Evolutionary conservation across 2,797 vertebrate genomes (phyloP).

Genomic region (Hyperoplus immaculatus): DNA sequence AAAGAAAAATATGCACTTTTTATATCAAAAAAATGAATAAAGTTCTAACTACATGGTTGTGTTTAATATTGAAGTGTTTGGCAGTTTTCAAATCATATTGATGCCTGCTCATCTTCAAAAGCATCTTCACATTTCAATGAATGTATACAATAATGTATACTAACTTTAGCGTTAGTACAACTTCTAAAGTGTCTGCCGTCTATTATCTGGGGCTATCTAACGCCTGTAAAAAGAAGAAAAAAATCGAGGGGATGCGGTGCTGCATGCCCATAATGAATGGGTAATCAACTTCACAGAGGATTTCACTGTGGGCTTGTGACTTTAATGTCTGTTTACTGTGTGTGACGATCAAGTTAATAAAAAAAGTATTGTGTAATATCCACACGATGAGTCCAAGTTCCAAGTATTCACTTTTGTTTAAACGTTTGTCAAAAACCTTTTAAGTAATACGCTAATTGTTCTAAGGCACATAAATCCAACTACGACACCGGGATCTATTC

Average conservation of each 20-base stretch:
- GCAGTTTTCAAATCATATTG: constrained; percentile 20
- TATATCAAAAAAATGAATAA: constrained; percentile 72
- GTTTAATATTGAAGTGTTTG: constrained; percentile 53
- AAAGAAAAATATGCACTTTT: constrained; percentile 80
- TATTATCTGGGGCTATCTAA: constrained; percentile 8
- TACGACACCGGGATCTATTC: background rate
- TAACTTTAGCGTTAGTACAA: constrained; percentile 41
- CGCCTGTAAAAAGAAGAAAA: constrained; percentile 23
- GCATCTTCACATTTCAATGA: constrained; percentile 14
- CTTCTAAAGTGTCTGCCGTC: constrained; percentile 11
- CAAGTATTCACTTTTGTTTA: constrained; percentile 26
- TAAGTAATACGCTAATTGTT: background rate
- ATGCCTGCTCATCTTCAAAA: constrained; percentile 44
- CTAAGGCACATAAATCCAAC: background rate
- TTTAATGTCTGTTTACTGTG: constrained; percentile 63
- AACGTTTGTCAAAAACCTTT: background rate
- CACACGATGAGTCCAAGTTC: constrained; percentile 20
- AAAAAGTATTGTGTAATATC: constrained; percentile 41
- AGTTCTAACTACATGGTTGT: constrained; percentile 60
- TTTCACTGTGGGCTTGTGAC: constrained; percentile 39
- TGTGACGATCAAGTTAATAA: constrained; percentile 61
- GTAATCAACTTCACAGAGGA: constrained; percentile 27
- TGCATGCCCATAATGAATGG: constrained; percentile 48
- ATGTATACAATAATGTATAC: constrained; percentile 43
- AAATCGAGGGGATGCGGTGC: background rate